phyloP scores from a whole-genome alignment of 2,797 vertebrate genomes.

The Falco concolor region DNA sequence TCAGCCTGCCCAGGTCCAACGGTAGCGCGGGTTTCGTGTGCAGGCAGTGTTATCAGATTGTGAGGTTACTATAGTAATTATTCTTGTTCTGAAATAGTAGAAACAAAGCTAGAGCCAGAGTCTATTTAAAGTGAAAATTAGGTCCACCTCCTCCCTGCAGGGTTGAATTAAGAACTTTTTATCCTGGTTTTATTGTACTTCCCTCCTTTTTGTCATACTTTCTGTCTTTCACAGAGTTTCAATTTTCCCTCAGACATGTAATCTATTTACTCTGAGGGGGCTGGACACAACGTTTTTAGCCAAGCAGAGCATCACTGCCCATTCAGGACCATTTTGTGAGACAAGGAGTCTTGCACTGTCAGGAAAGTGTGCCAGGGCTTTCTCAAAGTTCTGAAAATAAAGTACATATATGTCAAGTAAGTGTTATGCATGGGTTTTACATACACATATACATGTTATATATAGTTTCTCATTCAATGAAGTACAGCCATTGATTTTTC shows the following conservation, averaged over 20 bases:
- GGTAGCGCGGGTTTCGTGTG: not conserved
- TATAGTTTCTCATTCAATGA: not conserved
- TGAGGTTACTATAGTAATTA: conserved; percentile 41
- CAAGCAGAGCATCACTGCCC: not conserved
- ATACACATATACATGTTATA: too few species aligned
- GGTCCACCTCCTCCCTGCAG: conserved; percentile 39
- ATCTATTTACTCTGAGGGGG: not conserved
- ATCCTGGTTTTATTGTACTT: not conserved
- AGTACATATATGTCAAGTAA: not conserved
- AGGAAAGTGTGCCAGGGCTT: not conserved
- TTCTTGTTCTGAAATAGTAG: conserved; percentile 52
- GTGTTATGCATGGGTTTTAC: too few species aligned
- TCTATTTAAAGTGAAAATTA: conserved; percentile 63
- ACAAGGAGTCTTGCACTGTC: not conserved
- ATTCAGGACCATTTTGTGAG: not conserved
- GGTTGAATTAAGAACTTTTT: conserved; percentile 52
- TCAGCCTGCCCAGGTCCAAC: not conserved
- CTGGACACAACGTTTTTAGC: not conserved
- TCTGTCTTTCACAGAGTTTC: not conserved
- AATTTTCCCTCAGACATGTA: not conserved
- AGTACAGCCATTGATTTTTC: not conserved
- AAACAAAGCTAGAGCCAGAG: conserved; percentile 46
- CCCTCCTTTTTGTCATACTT: not conserved
- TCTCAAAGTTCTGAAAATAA: not conserved
- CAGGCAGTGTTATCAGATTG: not conserved